A percentile compares a stretch with the other conserved stretches of the same genome.
These are phyloP conservation scores for Tridacna gigas DNA, from an alignment of 2,888 invertebrate genomes.

Conservation along the genomic window DNA sequence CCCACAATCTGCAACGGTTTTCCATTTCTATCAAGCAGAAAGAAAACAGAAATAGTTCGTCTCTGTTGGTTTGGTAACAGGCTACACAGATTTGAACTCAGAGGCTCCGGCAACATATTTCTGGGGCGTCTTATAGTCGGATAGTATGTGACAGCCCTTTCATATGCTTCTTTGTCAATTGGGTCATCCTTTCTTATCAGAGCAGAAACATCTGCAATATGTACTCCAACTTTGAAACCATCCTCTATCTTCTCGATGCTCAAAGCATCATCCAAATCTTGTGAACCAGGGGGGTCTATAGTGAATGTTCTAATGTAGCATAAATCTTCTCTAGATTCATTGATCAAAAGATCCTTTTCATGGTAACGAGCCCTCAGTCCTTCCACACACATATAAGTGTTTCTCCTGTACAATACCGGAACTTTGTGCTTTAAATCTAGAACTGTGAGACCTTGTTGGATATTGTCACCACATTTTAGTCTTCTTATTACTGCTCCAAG, in stretches of 20 bases:
- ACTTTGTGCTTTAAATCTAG: constrained; percentile 61
- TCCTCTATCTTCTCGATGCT: constrained; percentile 52
- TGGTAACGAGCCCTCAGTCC: constrained; percentile 18
- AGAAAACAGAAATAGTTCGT: constrained; percentile 71
- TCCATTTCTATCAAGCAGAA: constrained; percentile 58
- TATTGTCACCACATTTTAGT: constrained; percentile 48
- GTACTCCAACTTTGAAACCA: constrained; percentile 65
- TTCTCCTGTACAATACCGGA: constrained; percentile 51
- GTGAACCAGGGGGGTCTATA: constrained; percentile 68
- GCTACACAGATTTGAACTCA: constrained; percentile 68
- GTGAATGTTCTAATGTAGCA: constrained; percentile 63
- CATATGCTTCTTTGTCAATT: constrained; percentile 68
- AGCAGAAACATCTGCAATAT: constrained; percentile 72
- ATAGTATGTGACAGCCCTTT: constrained; percentile 67
- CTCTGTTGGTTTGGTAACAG: constrained; percentile 64
- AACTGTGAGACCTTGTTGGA: constrained; percentile 50
- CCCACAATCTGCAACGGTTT: constrained; percentile 49
- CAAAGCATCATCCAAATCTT: constrained; percentile 71
- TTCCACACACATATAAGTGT: constrained; percentile 45
- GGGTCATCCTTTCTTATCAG: constrained; percentile 60
- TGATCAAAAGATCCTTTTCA: neutral
- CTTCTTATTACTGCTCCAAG: constrained; percentile 67
- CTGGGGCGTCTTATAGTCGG: constrained; percentile 46
- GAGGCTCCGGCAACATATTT: constrained; percentile 73
- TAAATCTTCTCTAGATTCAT: constrained; percentile 53